These are phyloP conservation scores for Pelobates cultripes DNA, from an alignment of 2,797 vertebrate species.

Conservation along the genomic window DNA sequence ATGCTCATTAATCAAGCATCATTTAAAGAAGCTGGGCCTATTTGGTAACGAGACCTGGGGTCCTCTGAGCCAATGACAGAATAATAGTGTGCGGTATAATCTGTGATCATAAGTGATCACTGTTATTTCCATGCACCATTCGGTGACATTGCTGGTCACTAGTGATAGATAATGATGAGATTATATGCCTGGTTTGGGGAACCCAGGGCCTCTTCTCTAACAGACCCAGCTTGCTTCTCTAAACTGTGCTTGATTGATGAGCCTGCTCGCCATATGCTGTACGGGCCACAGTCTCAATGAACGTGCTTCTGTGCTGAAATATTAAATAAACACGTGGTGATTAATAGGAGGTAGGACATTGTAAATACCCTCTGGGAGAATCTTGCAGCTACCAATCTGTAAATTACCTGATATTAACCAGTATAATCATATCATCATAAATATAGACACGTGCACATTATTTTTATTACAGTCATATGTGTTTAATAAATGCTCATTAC, in stretches of 20 bases:
- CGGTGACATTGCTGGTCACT: constrained; percentile 15
- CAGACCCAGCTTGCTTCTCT: neutral
- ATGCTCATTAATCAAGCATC: too few relatives aligned
- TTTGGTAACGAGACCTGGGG: too few relatives aligned
- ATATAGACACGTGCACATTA: too few relatives aligned
- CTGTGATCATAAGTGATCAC: too few relatives aligned
- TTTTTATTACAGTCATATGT: too few relatives aligned
- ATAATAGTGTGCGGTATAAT: too few relatives aligned
- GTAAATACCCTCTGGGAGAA: neutral
- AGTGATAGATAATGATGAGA: constrained; percentile 50
- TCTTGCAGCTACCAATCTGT: neutral
- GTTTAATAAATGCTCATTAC: too few relatives aligned
- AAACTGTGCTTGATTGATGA: constrained; percentile 35
- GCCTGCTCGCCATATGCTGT: neutral
- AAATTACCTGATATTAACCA: too few relatives aligned
- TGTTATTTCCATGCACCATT: neutral
- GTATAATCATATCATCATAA: too few relatives aligned
- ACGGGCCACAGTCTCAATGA: neutral
- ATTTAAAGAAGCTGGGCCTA: too few relatives aligned
- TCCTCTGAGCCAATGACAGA: too few relatives aligned
- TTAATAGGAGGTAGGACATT: constrained; percentile 5
- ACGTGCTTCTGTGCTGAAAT: constrained; percentile 28
- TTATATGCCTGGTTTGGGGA: constrained; percentile 56
- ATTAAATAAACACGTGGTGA: neutral
- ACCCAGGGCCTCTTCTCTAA: constrained; percentile 7